Conservation (phyloP, 2,797 vertebrate species). For the Galagoides demidoff region DNA sequence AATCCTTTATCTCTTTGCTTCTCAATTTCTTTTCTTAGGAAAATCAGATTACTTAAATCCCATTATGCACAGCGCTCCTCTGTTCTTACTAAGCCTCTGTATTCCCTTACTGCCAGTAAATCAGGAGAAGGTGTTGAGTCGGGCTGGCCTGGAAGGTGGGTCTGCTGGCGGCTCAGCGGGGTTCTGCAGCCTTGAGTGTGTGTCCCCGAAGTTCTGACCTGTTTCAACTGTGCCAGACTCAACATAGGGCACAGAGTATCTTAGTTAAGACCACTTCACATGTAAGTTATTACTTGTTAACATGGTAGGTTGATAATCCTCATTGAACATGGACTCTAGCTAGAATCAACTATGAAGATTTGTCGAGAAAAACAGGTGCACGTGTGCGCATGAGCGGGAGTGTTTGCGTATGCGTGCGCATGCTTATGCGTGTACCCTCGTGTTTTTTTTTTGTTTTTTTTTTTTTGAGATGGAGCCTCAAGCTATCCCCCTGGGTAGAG, state of each 20-base stretch:
- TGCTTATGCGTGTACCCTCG: neutral
- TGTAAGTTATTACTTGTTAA: slow-evolving; percentile 1
- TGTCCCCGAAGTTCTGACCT: neutral
- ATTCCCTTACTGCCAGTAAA: slow-evolving; percentile 78
- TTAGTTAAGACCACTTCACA: neutral
- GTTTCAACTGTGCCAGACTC: neutral
- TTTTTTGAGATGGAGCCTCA: too few species aligned
- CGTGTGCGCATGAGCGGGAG: neutral
- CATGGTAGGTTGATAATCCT: neutral
- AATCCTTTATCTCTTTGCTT: slow-evolving; percentile 79
- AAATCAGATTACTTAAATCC: slow-evolving; percentile 82
- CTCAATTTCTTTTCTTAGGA: slow-evolving; percentile 78
- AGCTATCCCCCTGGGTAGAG: too few species aligned
- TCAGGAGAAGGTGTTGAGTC: slow-evolving; percentile 73
- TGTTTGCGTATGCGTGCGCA: neutral
- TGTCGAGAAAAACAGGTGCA: neutral
- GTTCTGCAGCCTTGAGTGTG: neutral
- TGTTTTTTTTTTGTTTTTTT: too few species aligned
- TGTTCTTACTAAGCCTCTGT: slow-evolving; percentile 68
- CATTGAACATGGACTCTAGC: neutral
- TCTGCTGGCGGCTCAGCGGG: neutral
- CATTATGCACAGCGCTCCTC: slow-evolving; percentile 71
- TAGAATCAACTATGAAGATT: neutral
- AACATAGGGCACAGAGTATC: neutral
- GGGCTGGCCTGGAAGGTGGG: neutral